Evolutionary conservation across 1,140 invertebrate species (phyloP).

Genomic region (Neomicropteryx cornuta): DNA sequence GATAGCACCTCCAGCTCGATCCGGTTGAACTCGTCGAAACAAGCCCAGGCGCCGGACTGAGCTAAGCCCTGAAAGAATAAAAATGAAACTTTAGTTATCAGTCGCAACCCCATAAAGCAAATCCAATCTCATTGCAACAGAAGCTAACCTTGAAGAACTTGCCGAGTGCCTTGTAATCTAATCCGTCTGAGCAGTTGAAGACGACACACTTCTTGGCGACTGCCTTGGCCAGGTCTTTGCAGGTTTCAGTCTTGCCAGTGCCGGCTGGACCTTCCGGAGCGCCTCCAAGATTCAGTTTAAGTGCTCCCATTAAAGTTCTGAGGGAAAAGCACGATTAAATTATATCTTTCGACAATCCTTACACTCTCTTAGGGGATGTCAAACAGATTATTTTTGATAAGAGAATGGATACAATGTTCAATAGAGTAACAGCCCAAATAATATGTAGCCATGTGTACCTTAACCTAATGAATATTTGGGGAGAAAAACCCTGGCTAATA

Average conservation of each 20-base stretch:
- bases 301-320: slow-evolving; percentile 74
- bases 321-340: no score
- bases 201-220: slow-evolving; percentile 93
- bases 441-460: no score
- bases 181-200: slow-evolving; percentile 88
- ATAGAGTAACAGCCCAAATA: no score
- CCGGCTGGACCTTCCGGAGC: slow-evolving; percentile 89
- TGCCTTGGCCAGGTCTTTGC: slow-evolving; percentile 91
- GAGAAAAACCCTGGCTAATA: no score
- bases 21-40: slow-evolving; percentile 95
- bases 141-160: slow-evolving; percentile 90
- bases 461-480: no score
- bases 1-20: slow-evolving; percentile 89
- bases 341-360: no score
- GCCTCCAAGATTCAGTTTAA: slow-evolving; percentile 75
- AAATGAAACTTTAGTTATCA: background rate
- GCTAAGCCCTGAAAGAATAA: slow-evolving; percentile 54
- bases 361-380: no score
- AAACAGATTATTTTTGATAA: no score
- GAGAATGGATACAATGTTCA: no score
- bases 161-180: slow-evolving; percentile 84
- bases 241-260: slow-evolving; percentile 93
- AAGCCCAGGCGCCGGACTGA: slow-evolving; percentile 90
- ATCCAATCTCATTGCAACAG: no score
- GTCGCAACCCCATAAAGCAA: no score